Base-by-base conservation (phyloP, 2,797 vertebrate genomes). In the Neostethus bicornis region DNA sequence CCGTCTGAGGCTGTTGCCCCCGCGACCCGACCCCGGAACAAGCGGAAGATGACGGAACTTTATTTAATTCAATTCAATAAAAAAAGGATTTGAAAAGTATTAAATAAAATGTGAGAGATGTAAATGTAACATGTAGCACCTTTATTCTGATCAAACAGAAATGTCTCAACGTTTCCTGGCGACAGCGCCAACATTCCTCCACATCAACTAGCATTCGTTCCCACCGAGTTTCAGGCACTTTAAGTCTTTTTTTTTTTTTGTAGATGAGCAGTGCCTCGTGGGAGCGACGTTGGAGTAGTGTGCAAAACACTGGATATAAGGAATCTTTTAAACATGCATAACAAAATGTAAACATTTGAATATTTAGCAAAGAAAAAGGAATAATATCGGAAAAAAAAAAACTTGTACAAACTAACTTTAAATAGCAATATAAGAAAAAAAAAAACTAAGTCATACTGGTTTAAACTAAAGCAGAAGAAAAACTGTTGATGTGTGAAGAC, bases 261-360 rank as follows among this genome's bases (percentile, higher is more conserved):
- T 43, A 3, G 43, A 73, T 51, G 60, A 66, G 47, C 51, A 21
- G 71, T 61, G 84, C 73, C 68, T 32, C 6, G 62, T 16, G 29
- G 48, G 73, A 69, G 41, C 1, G 52, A 72, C 63, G 79, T 65
- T 48, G 70, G 63, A 51, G 79, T 66, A 66, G 76, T 81, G 82
- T 84, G 84, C 79, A 80, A 83, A 86, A 87, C 84, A 85, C 77
- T 59, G 73, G 60, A 70, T 70, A 79, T 43, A 60, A 67, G 73
- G 70, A 43, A 49, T 64, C 59, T 61, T 70, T 62, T 34, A 34
- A 75, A 82, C 85, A 86, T 86, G 87, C 81, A 84, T 74, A 82
- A 83, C 66, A 81, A 75, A 80, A 84, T 85, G 83, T 88, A 89
- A 89, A 89, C 83, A 75, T 75, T 65, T 54, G 35, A 63, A 77